Percentiles rank a stretch among this genome's conserved stretches.
These are phyloP conservation scores for Lycia hirtaria DNA, from an alignment of 2,888 invertebrate genomes.

Conservation along the genomic window DNA sequence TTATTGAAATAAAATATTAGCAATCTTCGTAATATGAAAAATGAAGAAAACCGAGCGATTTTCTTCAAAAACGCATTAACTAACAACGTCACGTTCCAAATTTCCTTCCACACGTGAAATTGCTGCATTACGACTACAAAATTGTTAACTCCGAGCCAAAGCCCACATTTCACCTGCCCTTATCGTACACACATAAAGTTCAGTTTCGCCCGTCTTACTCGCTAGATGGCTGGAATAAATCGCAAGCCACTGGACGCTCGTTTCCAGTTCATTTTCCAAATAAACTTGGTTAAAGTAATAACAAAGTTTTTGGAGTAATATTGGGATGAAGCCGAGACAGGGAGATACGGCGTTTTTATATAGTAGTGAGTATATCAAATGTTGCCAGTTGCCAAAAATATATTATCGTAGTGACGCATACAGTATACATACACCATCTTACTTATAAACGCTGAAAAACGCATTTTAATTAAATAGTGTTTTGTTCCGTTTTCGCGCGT, in stretches of 20 bases:
- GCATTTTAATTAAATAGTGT: too few species aligned
- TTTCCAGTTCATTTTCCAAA: constrained; percentile 77
- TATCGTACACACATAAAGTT: constrained; percentile 41
- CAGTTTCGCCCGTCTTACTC: constrained; percentile 45
- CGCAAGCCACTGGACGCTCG: constrained; percentile 65
- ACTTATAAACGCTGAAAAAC: too few species aligned
- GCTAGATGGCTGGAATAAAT: constrained; percentile 61
- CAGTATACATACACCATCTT: too few species aligned
- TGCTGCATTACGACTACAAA: constrained; percentile 20
- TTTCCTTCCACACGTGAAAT: constrained; percentile 20
- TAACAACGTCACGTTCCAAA: constrained; percentile 18
- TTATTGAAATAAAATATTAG: neutral
- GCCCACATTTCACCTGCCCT: neutral
- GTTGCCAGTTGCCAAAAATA: neutral
- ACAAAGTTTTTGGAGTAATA: constrained; percentile 73
- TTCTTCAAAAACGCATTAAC: constrained; percentile 5
- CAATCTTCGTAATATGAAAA: neutral
- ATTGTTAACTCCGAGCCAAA: constrained; percentile 20
- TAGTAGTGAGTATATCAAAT: constrained; percentile 19
- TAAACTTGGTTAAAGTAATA: constrained; percentile 76
- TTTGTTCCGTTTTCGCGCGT: too few species aligned
- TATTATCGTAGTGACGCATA: too few species aligned
- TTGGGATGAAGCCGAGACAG: constrained; percentile 43
- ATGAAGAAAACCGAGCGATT: constrained; percentile 2
- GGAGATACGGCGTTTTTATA: constrained; percentile 45